Conservation (phyloP, 2,888 invertebrate species). For the Xanthia togata region DNA sequence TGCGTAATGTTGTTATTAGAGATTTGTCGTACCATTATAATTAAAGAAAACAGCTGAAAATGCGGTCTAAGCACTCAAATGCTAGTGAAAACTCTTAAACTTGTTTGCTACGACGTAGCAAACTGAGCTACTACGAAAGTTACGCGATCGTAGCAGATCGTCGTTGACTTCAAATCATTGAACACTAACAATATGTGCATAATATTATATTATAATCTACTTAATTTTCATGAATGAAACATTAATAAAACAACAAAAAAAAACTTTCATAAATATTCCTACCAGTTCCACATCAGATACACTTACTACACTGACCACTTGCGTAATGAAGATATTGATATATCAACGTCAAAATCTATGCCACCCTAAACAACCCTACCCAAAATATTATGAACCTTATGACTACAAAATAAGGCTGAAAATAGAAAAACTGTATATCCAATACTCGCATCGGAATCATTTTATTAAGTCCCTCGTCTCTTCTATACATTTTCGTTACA, state of each 20-base stretch:
- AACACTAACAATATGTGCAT: background rate
- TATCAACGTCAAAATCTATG: slow-evolving; percentile 28
- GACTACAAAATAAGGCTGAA: rapidly evolving
- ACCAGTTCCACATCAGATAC: background rate
- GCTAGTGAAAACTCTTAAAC: no score
- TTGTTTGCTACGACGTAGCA: slow-evolving; percentile 10
- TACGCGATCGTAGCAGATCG: background rate
- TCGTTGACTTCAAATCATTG: background rate
- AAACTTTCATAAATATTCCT: background rate
- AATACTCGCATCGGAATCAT: slow-evolving; percentile 22
- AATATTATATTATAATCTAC: background rate
- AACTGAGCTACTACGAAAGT: background rate
- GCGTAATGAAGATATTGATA: slow-evolving; percentile 41
- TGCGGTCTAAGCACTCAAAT: background rate
- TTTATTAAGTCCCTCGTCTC: slow-evolving; percentile 51
- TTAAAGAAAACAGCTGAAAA: background rate
- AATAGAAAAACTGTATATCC: rapidly evolving
- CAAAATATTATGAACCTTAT: slow-evolving; percentile 13
- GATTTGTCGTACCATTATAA: background rate
- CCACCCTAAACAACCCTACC: background rate
- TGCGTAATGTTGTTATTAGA: background rate
- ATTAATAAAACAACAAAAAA: no score
- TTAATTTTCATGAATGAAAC: background rate
- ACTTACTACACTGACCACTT: slow-evolving; percentile 13
- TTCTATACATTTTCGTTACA: slow-evolving; percentile 56